Conservation (phyloP, 92 coral and sea anemone species). For the Isaurus tuberculatus region DNA sequence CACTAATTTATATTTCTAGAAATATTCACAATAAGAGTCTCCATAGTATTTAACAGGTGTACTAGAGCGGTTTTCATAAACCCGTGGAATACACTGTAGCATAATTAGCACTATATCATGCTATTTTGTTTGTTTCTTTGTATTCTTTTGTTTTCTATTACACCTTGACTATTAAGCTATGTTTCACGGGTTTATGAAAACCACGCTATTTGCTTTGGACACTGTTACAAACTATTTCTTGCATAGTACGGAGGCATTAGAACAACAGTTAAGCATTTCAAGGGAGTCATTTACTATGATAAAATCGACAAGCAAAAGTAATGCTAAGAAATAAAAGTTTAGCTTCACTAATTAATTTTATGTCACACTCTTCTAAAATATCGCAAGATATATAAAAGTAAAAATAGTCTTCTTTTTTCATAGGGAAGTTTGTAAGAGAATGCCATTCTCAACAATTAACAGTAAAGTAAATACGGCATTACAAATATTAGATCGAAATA, state of each 20-base stretch:
- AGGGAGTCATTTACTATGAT: conserved; percentile 29
- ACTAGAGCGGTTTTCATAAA: conserved; percentile 10
- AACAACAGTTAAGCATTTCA: conserved; percentile 26
- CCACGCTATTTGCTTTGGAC: conserved; percentile 3
- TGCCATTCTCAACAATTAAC: conserved; percentile 29
- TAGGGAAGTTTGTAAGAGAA: conserved; percentile 25
- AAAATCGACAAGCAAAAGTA: conserved; percentile 19
- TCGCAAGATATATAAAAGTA: conserved; percentile 18
- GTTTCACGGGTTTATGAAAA: conserved; percentile 7
- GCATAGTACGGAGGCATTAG: conserved; percentile 10
- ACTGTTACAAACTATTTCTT: conserved; percentile 25
- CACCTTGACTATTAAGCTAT: conserved; percentile 10
- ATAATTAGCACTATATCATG: not conserved
- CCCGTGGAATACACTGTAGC: conserved; percentile 13
- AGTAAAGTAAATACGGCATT: conserved; percentile 12
- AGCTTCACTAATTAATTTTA: conserved; percentile 32
- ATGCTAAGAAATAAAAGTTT: conserved; percentile 29
- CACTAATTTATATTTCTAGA: conserved; percentile 24
- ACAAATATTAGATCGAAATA: conserved; percentile 48
- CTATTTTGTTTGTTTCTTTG: conserved; percentile 1
- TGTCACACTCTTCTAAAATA: conserved; percentile 28
- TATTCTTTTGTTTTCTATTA: conserved; percentile 1
- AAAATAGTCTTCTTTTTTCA: not conserved
- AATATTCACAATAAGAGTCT: conserved; percentile 12
- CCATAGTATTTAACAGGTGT: conserved; percentile 16